Percentiles rank a stretch among this genome's conserved stretches.
Evolutionary conservation across 2,797 vertebrate genomes (phyloP).

Genomic region (Iguana delicatissima): DNA sequence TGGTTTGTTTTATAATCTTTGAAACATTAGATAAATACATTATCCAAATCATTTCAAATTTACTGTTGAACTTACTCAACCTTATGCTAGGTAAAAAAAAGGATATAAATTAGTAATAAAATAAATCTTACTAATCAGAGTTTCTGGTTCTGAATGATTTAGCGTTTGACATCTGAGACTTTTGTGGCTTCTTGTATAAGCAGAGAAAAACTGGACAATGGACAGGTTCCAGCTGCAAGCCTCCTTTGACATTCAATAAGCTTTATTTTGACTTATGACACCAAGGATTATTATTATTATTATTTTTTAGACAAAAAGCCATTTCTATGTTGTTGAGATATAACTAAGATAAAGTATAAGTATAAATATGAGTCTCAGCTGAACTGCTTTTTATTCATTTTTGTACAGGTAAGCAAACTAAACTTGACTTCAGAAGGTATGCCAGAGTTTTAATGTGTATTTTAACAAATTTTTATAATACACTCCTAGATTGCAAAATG

Average conservation of each 20-base stretch:
- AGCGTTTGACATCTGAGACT: conserved; percentile 73
- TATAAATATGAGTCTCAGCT: conserved; percentile 57
- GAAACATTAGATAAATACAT: conserved; percentile 58
- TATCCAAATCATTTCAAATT: conserved; percentile 41
- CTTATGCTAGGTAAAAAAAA: too few species aligned
- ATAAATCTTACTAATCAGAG: conserved; percentile 57
- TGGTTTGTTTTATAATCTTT: conserved; percentile 4
- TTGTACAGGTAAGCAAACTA: conserved; percentile 16
- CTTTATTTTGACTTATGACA: conserved; percentile 74
- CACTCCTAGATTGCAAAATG: conserved; percentile 31
- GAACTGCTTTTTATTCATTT: conserved; percentile 33
- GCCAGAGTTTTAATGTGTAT: conserved; percentile 45
- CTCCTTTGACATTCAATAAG: conserved; percentile 59
- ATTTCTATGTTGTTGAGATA: conserved; percentile 35
- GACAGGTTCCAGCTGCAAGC: conserved; percentile 77
- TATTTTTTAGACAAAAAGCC: conserved; percentile 50
- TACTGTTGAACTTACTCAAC: too few species aligned
- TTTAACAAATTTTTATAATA: conserved; percentile 57
- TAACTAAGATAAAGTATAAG: conserved; percentile 41
- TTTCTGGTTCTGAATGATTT: conserved; percentile 67
- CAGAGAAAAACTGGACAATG: conserved; percentile 78
- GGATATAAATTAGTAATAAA: too few species aligned
- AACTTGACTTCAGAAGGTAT: conserved; percentile 33
- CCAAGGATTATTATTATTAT: conserved; percentile 17
- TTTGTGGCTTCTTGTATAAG: conserved; percentile 74